These are phyloP conservation scores for Alosa alosa DNA, from an alignment of 2,113 vertebrate genomes.

Conservation along the genomic window DNA sequence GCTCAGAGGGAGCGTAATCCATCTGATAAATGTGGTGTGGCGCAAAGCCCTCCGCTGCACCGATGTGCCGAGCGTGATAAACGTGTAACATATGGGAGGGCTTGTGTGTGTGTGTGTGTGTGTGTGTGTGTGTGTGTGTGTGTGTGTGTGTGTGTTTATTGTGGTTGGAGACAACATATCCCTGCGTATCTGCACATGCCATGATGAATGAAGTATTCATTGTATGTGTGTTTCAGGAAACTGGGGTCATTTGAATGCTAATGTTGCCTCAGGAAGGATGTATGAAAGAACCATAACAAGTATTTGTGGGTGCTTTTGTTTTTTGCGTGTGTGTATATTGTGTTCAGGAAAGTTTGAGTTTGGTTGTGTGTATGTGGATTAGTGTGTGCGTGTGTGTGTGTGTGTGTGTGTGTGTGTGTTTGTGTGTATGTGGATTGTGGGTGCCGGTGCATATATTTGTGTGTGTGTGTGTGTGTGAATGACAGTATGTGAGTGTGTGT, in stretches of 20 bases:
- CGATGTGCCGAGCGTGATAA: not conserved
- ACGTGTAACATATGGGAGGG: not conserved
- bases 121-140: slow-evolving; percentile 6
- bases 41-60: not conserved
- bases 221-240: not conserved
- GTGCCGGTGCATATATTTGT: not conserved
- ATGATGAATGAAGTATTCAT: not conserved
- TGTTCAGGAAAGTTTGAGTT: not conserved
- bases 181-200: not conserved
- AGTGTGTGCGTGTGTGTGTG: not conserved
- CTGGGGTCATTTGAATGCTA: not conserved
- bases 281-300: not conserved
- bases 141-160: not conserved
- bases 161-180: not conserved
- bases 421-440: not conserved
- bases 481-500: not conserved
- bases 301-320: not conserved
- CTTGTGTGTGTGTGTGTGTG: not conserved
- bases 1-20: not conserved
- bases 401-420: not conserved
- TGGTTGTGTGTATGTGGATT: not conserved
- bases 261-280: not conserved
- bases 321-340: not conserved
- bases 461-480: slow-evolving; percentile 17
- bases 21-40: not conserved